These are phyloP conservation scores for Amphiduros pacificus DNA, from an alignment of 2,888 invertebrate genomes.

Conservation along the genomic window DNA sequence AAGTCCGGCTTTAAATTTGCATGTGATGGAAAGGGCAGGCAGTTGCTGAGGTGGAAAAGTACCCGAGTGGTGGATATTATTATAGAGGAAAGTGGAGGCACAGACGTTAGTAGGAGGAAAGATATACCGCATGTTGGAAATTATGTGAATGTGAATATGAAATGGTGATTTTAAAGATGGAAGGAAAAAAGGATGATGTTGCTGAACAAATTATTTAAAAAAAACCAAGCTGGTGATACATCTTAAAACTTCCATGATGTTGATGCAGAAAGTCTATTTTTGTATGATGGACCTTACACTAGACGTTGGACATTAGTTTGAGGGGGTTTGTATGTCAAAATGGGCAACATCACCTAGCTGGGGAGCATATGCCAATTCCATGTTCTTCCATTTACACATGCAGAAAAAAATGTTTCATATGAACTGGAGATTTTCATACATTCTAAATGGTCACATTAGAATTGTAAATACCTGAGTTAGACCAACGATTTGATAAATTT, in stretches of 20 bases:
- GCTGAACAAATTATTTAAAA: background rate
- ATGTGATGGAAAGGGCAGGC: constrained; percentile 20
- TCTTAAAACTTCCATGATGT: constrained; percentile 17
- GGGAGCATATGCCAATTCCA: constrained; percentile 21
- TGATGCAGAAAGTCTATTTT: constrained; percentile 21
- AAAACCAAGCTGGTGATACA: constrained; percentile 10
- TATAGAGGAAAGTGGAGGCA: too few relatives aligned
- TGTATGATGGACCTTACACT: constrained; percentile 17
- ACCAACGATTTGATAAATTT: constrained; percentile 23
- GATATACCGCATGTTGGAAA: background rate
- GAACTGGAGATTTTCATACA: constrained; percentile 22
- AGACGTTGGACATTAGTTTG: constrained; percentile 19
- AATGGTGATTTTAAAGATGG: too few relatives aligned
- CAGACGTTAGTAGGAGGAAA: too few relatives aligned
- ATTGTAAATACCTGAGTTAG: constrained; percentile 20
- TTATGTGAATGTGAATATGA: background rate
- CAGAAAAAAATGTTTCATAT: constrained; percentile 19
- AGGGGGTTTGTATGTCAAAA: constrained; percentile 15
- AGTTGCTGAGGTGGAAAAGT: too few relatives aligned
- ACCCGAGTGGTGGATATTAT: too few relatives aligned
- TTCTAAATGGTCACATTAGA: constrained; percentile 21
- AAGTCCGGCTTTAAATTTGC: constrained; percentile 20
- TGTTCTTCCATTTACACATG: constrained; percentile 22
- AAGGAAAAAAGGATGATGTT: background rate
- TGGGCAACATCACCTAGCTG: constrained; percentile 16